phyloP scores from a whole-genome alignment of 2,888 invertebrate species.

The Habrosyne pyritoides region DNA sequence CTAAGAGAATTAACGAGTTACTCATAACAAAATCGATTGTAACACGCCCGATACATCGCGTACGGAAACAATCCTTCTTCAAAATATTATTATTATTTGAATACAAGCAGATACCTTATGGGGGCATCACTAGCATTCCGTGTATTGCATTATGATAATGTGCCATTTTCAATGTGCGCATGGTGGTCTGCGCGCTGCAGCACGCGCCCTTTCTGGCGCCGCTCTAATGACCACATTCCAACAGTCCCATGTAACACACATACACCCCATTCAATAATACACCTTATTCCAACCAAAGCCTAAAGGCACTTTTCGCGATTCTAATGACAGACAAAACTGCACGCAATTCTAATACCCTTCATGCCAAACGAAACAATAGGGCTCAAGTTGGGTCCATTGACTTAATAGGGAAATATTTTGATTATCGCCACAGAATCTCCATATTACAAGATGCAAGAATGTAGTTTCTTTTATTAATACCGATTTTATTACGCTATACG shows the following conservation, averaged over 20 bases:
- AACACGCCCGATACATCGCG: conserved; percentile 21
- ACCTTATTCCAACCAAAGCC: conserved; percentile 21
- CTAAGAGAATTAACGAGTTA: neutral
- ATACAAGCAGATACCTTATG: conserved; percentile 58
- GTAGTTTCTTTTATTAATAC: conserved; percentile 50
- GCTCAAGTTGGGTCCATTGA: conserved; percentile 37
- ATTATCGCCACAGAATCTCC: conserved; percentile 43
- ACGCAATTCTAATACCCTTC: conserved; percentile 39
- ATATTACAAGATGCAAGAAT: conserved; percentile 54
- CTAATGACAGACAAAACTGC: conserved; percentile 24
- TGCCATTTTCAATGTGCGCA: conserved; percentile 74
- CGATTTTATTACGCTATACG: conserved; percentile 41
- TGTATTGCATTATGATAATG: conserved; percentile 78
- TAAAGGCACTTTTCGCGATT: conserved; percentile 15
- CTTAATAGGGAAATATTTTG: conserved; percentile 50
- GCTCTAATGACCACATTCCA: conserved; percentile 15
- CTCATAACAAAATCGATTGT: conserved; percentile 19
- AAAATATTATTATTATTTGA: conserved; percentile 52
- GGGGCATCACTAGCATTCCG: conserved; percentile 71
- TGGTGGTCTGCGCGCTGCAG: conserved; percentile 52
- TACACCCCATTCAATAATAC: conserved; percentile 16
- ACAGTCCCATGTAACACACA: conserved; percentile 30
- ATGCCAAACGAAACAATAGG: conserved; percentile 49
- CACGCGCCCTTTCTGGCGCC: conserved; percentile 68
- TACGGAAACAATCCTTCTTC: conserved; percentile 47